Conservation (phyloP, 2,797 vertebrate species). For the Phrynocephalus guinanensis region DNA sequence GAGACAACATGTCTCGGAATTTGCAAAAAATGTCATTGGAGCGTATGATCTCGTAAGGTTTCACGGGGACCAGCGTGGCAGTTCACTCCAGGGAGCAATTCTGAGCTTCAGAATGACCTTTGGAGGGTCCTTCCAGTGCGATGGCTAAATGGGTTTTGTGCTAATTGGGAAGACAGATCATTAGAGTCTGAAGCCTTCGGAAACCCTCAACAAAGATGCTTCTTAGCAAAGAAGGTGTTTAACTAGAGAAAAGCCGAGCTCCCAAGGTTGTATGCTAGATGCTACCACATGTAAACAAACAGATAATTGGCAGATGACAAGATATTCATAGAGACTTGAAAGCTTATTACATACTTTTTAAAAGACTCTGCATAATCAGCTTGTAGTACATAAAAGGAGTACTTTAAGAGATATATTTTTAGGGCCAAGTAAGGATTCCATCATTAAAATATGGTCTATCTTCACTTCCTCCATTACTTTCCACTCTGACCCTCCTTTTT, state of each 20-base stretch:
- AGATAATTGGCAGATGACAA: conserved; percentile 14
- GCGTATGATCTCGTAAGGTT: background rate
- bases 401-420: background rate
- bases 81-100: conserved; percentile 9
- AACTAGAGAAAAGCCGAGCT: background rate
- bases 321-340: background rate
- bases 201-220: background rate
- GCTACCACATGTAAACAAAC: background rate
- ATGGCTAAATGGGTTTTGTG: background rate
- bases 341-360: background rate
- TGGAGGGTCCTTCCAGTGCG: conserved; percentile 16
- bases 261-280: background rate
- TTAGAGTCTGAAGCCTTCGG: background rate
- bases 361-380: background rate
- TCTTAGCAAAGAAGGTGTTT: background rate
- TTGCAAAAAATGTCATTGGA: conserved; percentile 15
- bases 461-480: background rate
- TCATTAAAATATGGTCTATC: background rate
- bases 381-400: background rate
- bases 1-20: background rate
- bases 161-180: conserved; percentile 22
- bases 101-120: conserved; percentile 16
- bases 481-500: background rate
- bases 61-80: background rate
- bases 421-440: background rate